Evolutionary conservation across 2,888 invertebrate species (phyloP), one percentile per base, ranked within the genome.

Genomic region (Andrena camellia): DNA sequence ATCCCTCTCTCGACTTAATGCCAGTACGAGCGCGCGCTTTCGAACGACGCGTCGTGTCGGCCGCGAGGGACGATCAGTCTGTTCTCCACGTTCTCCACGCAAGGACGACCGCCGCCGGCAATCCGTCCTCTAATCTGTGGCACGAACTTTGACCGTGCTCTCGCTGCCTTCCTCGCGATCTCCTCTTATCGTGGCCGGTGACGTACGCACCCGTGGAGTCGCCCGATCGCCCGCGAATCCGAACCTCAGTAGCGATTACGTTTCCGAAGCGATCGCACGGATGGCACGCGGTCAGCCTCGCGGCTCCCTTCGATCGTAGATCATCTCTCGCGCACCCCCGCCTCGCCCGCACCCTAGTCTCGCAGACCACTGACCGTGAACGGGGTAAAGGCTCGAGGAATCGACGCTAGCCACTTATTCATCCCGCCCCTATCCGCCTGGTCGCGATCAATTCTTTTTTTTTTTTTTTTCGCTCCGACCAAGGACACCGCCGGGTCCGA

Each of bases 21-120:
- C 81, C 89, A 89, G 89, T 87, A 86, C 88, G 90, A 88, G 91
- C 90, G 91, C 91, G 91, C 92, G 92, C 91, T 91, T 92, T 92
- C 92, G 90, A 92, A 92, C 91, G 89, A 89, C 88, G 89, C 90
- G 90, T 85, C 90, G 89, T 88, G 90, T 88, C 86, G 82, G 85
- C 81, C 85, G 88, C 87, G 88, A 85, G 88, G 81, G 86, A 83
- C 85, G 88, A 92, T 92, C 92, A 91, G 92, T 92, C 91, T 90
- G 90, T 92, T 91, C 92, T 91, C 91, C 92, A 92, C 90, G 92
- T 90, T 91, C 90, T 89, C 91, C 90, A 91, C 86, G 91, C 89
- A 90, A 92, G 91, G 91, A 92, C 87, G 84, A 85, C 64, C 77
- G 67, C 62, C 64, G 81, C 63, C 66, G 77, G 78, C 83, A 52